These are phyloP conservation scores for Neodiprion lecontei DNA, from an alignment of 1,140 invertebrate genomes.

Conservation along the genomic window DNA sequence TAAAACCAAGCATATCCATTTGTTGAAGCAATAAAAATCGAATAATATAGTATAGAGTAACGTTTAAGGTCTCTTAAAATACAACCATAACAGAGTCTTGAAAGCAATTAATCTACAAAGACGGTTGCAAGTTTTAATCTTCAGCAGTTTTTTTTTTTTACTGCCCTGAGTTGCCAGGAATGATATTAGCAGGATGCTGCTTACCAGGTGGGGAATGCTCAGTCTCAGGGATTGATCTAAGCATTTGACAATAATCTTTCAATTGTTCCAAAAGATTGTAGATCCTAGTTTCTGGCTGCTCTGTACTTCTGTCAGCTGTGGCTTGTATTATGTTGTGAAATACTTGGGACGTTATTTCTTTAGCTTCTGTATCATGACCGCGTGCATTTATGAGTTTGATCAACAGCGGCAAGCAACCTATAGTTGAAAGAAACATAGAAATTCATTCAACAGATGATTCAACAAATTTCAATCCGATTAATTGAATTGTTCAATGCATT, in stretches of 20 bases:
- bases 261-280: neutral
- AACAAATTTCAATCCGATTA: neutral
- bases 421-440: neutral
- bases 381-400: neutral
- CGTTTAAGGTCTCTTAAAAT: too few relatives aligned
- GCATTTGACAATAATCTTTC: neutral
- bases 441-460: neutral
- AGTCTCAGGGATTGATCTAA: neutral
- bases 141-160: too few relatives aligned
- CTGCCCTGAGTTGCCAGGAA: neutral
- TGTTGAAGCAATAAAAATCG: too few relatives aligned
- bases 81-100: too few relatives aligned
- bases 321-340: constrained; percentile 5
- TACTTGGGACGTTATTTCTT: neutral
- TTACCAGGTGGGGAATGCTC: neutral
- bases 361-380: neutral
- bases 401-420: neutral
- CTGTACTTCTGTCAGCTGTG: neutral
- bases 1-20: neutral
- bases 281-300: constrained; percentile 7
- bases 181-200: neutral
- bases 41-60: too few relatives aligned
- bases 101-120: too few relatives aligned
- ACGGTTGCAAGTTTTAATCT: too few relatives aligned
- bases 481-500: too few relatives aligned